phyloP scores from a whole-genome alignment of 2,113 vertebrate genomes.

The Peromyscus polionotus region DNA sequence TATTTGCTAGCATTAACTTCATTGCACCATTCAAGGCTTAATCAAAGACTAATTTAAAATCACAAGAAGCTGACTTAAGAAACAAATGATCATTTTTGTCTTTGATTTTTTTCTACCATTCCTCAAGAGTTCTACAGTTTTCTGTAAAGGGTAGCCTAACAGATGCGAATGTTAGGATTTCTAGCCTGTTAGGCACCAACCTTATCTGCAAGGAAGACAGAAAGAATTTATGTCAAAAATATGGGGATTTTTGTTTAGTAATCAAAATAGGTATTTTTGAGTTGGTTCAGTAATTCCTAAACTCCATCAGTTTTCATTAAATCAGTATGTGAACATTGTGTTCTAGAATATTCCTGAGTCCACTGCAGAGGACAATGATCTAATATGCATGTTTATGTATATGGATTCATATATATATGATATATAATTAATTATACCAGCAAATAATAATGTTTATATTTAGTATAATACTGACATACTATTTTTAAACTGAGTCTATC shows the following conservation, averaged over 20 bases:
- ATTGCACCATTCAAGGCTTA: slow-evolving; percentile 51
- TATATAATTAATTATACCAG: too few relatives aligned
- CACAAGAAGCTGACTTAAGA: slow-evolving; percentile 50
- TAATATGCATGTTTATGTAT: neutral
- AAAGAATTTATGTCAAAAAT: neutral
- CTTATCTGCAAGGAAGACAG: neutral
- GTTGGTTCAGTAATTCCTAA: neutral
- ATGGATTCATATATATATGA: neutral
- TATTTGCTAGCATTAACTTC: slow-evolving; percentile 38
- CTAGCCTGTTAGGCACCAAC: neutral
- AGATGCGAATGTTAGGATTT: slow-evolving; percentile 26
- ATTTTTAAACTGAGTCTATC: neutral
- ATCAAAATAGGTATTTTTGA: neutral
- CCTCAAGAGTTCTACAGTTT: neutral
- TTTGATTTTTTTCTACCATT: neutral
- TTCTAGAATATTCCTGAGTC: neutral
- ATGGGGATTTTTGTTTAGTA: neutral
- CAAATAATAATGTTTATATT: neutral
- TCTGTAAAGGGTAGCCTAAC: slow-evolving; percentile 5
- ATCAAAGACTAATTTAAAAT: slow-evolving; percentile 65
- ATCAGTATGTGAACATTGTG: neutral
- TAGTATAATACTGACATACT: neutral
- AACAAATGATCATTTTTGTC: neutral
- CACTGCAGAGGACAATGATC: neutral
- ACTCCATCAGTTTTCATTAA: neutral